Conservation (phyloP, 2,888 invertebrate species). For the Helicoverpa assulta region DNA sequence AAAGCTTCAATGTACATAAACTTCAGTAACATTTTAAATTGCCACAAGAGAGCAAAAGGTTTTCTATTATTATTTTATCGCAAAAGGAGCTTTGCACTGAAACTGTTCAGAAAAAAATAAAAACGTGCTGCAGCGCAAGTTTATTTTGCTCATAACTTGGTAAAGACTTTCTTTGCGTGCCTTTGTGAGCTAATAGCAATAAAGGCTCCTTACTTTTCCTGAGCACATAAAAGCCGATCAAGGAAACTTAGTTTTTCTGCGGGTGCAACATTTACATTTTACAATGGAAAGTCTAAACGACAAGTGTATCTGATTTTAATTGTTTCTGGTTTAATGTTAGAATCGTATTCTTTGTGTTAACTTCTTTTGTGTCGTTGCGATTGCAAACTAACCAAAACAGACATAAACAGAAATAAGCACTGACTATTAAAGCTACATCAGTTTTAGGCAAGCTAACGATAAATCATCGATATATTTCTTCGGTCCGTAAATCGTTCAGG, state of each 20-base stretch:
- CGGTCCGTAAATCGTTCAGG: slow-evolving; percentile 31
- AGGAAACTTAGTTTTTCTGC: neutral
- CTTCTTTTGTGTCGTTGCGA: neutral
- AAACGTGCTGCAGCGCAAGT: slow-evolving; percentile 9
- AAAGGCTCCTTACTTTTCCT: neutral
- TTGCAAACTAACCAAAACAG: neutral
- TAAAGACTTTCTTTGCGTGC: neutral
- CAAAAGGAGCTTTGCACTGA: slow-evolving; percentile 5
- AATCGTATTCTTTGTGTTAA: too few species aligned
- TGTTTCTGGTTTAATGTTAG: neutral
- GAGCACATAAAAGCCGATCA: neutral
- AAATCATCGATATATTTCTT: slow-evolving; percentile 16
- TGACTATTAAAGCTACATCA: too few species aligned
- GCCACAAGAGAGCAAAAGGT: slow-evolving; percentile 3
- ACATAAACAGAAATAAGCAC: too few species aligned
- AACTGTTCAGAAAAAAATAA: slow-evolving; percentile 9
- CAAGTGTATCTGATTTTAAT: neutral
- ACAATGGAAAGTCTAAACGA: neutral
- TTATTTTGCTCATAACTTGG: slow-evolving; percentile 13
- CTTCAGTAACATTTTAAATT: neutral
- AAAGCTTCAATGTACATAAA: slow-evolving; percentile 9
- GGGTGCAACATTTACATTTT: neutral
- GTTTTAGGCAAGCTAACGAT: neutral
- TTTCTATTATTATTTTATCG: slow-evolving; percentile 7
- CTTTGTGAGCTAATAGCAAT: neutral